Evolutionary conservation across 2,113 vertebrate species (phyloP).

Genomic region (Sylvietta virens): DNA sequence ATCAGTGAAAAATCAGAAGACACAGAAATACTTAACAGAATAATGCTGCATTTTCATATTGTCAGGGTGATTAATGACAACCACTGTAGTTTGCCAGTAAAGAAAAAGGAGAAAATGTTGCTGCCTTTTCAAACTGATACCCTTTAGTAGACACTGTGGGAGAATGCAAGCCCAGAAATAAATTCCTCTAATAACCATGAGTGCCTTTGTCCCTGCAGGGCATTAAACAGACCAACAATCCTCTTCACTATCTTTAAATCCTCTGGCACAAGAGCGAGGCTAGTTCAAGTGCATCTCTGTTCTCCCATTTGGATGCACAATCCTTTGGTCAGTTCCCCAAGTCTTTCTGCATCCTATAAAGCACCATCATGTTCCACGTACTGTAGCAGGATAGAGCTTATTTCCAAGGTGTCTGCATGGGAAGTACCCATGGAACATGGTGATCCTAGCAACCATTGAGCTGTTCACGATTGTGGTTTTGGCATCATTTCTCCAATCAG

Average conservation of each 20-base stretch:
- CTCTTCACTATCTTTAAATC: neutral
- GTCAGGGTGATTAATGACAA: neutral
- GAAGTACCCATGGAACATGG: neutral
- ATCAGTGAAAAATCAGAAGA: neutral
- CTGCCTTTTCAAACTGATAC: neutral
- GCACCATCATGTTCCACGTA: neutral
- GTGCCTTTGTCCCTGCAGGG: neutral
- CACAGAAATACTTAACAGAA: neutral
- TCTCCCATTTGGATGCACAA: neutral
- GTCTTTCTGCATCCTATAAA: neutral
- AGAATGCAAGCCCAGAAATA: slow-evolving; percentile 6
- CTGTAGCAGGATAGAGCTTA: neutral
- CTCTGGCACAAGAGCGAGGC: neutral
- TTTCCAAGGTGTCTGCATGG: neutral
- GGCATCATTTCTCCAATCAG: neutral
- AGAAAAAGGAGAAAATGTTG: neutral
- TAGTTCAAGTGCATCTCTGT: neutral
- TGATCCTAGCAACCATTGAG: neutral
- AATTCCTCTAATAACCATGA: slow-evolving; percentile 8
- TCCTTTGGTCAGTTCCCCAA: neutral
- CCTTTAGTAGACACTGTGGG: neutral
- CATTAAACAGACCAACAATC: neutral
- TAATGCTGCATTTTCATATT: neutral
- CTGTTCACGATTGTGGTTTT: neutral
- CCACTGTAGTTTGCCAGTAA: neutral